A percentile compares a stretch with the other conserved stretches of the same genome.
These are phyloP conservation scores for Sinohyriopsis cumingii DNA, from an alignment of 2,888 invertebrate species.

Conservation along the genomic window DNA sequence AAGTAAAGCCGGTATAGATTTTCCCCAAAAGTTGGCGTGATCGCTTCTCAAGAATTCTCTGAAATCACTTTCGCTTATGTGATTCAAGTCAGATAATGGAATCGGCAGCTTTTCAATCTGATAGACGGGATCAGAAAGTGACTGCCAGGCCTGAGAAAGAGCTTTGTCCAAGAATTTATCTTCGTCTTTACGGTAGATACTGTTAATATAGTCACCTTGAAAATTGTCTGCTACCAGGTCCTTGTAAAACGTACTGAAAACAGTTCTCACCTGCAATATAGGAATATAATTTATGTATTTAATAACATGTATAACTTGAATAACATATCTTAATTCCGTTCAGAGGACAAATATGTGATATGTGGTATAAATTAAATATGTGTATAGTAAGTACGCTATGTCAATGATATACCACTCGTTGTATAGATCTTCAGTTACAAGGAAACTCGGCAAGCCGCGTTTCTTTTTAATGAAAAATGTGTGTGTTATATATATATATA, in stretches of 20 bases:
- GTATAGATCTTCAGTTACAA: no score
- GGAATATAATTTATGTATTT: not conserved
- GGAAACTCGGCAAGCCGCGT: no score
- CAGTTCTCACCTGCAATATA: not conserved
- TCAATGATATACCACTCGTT: no score
- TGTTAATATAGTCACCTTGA: slow-evolving; percentile 19
- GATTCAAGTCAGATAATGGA: no score
- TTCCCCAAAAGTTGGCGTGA: slow-evolving; percentile 15
- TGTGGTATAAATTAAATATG: no score
- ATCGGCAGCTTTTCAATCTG: slow-evolving; percentile 8
- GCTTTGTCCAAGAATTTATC: not conserved
- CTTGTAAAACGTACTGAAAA: slow-evolving; percentile 10
- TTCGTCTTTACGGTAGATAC: slow-evolving; percentile 11
- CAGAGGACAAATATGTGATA: no score
- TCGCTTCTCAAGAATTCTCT: slow-evolving; percentile 22
- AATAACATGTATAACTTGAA: not conserved
- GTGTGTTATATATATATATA: no score
- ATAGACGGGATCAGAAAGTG: not conserved
- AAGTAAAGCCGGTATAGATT: slow-evolving; percentile 17
- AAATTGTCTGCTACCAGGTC: slow-evolving; percentile 14
- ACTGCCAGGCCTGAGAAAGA: slow-evolving; percentile 4
- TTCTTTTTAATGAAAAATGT: no score
- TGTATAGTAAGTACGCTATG: no score
- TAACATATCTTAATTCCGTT: no score
- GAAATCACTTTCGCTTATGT: not conserved